Conservation (phyloP, 2,888 invertebrate genomes). For the Archips crataeganus region DNA sequence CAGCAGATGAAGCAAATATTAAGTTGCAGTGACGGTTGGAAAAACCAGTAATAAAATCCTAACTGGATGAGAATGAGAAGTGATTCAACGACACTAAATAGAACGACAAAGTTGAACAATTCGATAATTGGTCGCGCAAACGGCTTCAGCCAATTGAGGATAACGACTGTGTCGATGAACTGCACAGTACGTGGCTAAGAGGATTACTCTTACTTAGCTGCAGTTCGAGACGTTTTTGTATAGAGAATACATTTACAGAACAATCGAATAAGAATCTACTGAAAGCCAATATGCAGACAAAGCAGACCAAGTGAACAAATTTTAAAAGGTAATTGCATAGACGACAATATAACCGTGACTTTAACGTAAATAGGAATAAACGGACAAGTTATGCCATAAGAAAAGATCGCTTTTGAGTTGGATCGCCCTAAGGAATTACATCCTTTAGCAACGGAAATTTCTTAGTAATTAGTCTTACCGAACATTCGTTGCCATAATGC, state of each 20-base stretch:
- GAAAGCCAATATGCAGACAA: background rate
- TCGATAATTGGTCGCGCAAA: constrained; percentile 72
- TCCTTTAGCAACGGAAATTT: background rate
- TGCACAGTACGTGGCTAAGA: constrained; percentile 46
- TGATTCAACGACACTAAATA: constrained; percentile 66
- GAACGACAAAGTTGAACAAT: constrained; percentile 60
- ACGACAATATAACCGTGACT: background rate
- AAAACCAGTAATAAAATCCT: constrained; percentile 38
- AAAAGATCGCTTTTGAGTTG: background rate
- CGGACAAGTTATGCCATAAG: background rate
- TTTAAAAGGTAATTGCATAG: background rate
- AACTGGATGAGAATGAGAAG: constrained; percentile 61
- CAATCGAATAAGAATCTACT: constrained; percentile 25
- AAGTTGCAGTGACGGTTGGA: constrained; percentile 24
- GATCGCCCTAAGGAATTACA: background rate
- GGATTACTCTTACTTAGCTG: constrained; percentile 21
- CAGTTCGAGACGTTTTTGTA: background rate
- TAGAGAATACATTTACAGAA: constrained; percentile 56
- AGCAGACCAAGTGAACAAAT: background rate
- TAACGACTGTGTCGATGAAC: constrained; percentile 74
- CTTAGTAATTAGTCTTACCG: constrained; percentile 54
- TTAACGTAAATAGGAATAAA: background rate
- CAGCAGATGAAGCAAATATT: background rate
- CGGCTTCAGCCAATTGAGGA: constrained; percentile 67
- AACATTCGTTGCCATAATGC: constrained; percentile 53